phyloP scores from a whole-genome alignment of 2,797 vertebrate species.

The Argya squamiceps region DNA sequence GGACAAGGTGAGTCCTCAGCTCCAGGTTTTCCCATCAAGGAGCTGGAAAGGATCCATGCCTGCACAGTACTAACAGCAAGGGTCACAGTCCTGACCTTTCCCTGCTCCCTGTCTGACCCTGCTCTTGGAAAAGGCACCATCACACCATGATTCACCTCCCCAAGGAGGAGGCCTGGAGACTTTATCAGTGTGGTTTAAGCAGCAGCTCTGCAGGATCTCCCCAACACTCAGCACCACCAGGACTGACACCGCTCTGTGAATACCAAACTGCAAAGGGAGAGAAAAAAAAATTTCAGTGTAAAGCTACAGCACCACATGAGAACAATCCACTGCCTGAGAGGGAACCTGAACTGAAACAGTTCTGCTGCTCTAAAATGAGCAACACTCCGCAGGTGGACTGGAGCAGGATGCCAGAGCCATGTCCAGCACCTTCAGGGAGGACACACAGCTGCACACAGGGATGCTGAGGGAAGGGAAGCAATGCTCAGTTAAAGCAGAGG shows the following conservation, averaged over 20 bases:
- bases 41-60: fast-evolving
- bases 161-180: neutral
- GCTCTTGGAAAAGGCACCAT: neutral
- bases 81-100: neutral
- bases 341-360: neutral
- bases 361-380: neutral
- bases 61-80: neutral
- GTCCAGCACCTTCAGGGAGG: neutral
- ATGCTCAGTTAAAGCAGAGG: neutral
- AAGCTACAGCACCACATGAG: neutral
- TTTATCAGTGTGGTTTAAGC: neutral
- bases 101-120: neutral
- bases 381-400: fast-evolving
- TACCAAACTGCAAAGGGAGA: neutral
- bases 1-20: neutral
- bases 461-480: neutral
- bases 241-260: fast-evolving
- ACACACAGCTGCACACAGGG: neutral
- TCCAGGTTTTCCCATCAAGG: neutral
- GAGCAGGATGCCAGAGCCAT: fast-evolving
- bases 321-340: fast-evolving
- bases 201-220: neutral
- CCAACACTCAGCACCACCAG: neutral
- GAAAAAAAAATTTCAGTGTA: no score
- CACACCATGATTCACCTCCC: neutral